Percentiles rank a stretch among this genome's conserved stretches.
phyloP scores from a whole-genome alignment of 1,140 invertebrate genomes.

The Tetragnatha versicolor region DNA sequence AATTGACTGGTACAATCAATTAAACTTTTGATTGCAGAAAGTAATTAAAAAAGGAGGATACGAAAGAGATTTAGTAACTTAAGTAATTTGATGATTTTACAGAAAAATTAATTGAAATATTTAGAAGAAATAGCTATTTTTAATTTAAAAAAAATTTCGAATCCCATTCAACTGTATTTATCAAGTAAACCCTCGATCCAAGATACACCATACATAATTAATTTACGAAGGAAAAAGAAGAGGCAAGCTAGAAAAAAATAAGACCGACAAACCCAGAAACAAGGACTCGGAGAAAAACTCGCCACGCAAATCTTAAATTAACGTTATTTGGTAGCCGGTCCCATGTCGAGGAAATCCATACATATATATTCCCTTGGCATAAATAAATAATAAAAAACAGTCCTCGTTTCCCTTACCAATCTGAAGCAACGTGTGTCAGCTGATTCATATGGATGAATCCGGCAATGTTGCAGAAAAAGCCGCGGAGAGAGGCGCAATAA shows the following conservation, averaged over 20 bases:
- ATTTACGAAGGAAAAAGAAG: background rate
- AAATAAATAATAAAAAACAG: constrained; percentile 52
- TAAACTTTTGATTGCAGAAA: too few species aligned
- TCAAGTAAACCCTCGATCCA: too few species aligned
- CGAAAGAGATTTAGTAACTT: too few species aligned
- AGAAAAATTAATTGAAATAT: too few species aligned
- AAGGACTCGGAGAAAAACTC: background rate
- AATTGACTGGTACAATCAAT: too few species aligned
- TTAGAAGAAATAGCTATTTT: too few species aligned
- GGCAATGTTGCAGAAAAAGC: constrained; percentile 7
- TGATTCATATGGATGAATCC: constrained; percentile 50
- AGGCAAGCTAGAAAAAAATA: background rate
- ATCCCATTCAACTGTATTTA: too few species aligned
- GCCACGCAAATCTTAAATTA: constrained; percentile 48
- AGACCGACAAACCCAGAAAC: background rate
- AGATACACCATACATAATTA: too few species aligned
- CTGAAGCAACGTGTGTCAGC: constrained; percentile 23
- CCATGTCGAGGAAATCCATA: constrained; percentile 41
- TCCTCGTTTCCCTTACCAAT: constrained; percentile 15
- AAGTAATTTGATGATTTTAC: too few species aligned
- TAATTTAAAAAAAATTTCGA: too few species aligned
- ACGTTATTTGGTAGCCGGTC: constrained; percentile 48
- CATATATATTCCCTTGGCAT: constrained; percentile 35
- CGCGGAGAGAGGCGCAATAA: constrained; percentile 10
- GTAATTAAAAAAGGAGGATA: too few species aligned